Evolutionary conservation across 2,113 vertebrate genomes (phyloP).

Genomic region (Struthidea cinerea): DNA sequence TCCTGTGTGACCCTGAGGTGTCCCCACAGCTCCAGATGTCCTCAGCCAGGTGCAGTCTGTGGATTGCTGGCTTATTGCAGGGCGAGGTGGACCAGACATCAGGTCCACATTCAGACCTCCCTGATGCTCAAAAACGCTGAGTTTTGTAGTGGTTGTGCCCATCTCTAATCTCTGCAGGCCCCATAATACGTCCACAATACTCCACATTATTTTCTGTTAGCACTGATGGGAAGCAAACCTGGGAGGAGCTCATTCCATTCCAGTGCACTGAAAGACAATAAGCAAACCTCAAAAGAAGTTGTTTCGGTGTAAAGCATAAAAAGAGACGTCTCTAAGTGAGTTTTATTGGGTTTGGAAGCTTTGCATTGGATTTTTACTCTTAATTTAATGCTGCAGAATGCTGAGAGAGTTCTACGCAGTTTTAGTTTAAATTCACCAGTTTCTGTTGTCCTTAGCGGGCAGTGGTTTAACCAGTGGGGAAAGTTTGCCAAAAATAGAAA

Average conservation of each 20-base stretch:
- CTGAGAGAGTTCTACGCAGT: neutral
- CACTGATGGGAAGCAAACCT: neutral
- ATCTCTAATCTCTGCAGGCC: neutral
- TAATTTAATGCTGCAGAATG: neutral
- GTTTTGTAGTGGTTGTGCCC: neutral
- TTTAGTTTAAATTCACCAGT: neutral
- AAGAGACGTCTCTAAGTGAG: neutral
- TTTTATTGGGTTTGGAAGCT: neutral
- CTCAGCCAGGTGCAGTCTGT: neutral
- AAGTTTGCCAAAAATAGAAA: neutral
- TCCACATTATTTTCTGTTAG: neutral
- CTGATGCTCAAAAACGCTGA: neutral
- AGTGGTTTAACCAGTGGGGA: neutral
- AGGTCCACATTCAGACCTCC: neutral
- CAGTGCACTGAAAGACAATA: neutral
- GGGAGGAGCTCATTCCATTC: rapidly evolving
- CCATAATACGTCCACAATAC: rapidly evolving
- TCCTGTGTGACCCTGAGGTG: neutral
- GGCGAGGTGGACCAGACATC: neutral
- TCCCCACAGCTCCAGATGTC: neutral
- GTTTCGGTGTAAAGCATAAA: neutral
- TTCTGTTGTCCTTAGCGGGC: neutral
- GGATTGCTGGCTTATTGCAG: neutral
- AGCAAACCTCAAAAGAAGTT: neutral
- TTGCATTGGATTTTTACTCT: neutral